Evolutionary conservation across 1,140 invertebrate genomes (phyloP), one percentile per base, ranked within the genome.

Genomic region (Drosophila quadrilineata): DNA sequence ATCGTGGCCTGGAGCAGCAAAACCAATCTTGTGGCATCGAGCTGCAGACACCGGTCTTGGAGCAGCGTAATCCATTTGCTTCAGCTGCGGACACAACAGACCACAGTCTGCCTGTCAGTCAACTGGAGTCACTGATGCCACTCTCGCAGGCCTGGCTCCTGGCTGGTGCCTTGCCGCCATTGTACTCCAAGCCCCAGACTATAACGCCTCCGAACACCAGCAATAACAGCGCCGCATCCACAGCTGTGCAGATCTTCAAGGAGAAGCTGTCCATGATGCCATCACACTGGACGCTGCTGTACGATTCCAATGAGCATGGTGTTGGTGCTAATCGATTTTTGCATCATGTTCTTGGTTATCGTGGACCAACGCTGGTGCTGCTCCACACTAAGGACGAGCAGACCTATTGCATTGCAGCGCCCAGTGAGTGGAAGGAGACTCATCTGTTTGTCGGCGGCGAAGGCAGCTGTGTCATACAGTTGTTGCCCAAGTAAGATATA

Each of bases 261-360:
- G 90, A 92, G 16, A 93, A 93, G 73, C 90, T 95, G 8, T 93
- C 92, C 52, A 90, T 92, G 64, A 90, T 93, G 68, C 93, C 93
- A 0, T 94, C 94, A 26, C 95, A 96, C 90, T 98, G 96, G 96
- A 93, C 93, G 3, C 90, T 94, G 26, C 90, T 98, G 9, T 98
- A 98, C 90, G 93, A 94, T 71, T 96, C 95, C 43, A 92, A 94
- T 70, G 93, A 96, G 50, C 94, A 97, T 87, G 97, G 96, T 2
- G 90, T 96, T 4, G 96, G 96, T 16, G 92, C 94, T 24, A 98
- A 98, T 91, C 92, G 96, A 9, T 96, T 98, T 90, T 90, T 95
- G 75, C 95, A 97, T 84, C 96, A 98, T 90, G 94, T 97, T 1
- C 91, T 96, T 12, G 93, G 94, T 4, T 98, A 98, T 90, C 90